Evolutionary conservation across 2,797 vertebrate species (phyloP).

Genomic region (Botia kubotai): DNA sequence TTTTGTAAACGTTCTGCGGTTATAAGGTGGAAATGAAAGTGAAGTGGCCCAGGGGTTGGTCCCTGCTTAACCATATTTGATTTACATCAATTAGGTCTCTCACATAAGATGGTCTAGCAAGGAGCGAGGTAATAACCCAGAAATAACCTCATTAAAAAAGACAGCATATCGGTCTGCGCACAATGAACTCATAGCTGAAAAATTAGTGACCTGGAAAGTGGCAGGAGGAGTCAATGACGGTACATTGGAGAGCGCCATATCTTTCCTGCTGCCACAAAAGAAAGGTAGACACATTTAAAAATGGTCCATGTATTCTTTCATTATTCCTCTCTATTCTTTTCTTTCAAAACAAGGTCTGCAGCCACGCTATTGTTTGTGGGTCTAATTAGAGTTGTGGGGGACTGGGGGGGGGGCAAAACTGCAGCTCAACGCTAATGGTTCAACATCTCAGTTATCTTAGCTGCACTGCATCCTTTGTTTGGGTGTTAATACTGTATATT

Average conservation of each 20-base stretch:
- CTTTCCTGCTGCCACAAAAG: conserved; percentile 79
- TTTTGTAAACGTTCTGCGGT: conserved; percentile 43
- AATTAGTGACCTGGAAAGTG: conserved; percentile 99
- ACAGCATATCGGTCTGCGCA: conserved; percentile 94
- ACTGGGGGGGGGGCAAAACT: conserved; percentile 44
- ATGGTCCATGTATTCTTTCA: conserved; percentile 59
- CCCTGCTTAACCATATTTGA: conserved; percentile 88
- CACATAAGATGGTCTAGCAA: conserved; percentile 94
- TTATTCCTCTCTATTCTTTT: conserved; percentile 60
- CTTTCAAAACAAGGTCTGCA: conserved; percentile 64
- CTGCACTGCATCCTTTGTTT: conserved; percentile 49
- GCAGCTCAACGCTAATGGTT: conserved; percentile 74
- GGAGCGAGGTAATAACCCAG: conserved; percentile 98
- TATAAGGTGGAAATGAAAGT: conserved; percentile 54
- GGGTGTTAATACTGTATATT: conserved; percentile 36
- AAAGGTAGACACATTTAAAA: conserved; percentile 67
- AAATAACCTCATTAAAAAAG: conserved; percentile 99
- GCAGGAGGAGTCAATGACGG: conserved; percentile 91
- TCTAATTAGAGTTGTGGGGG: conserved; percentile 72
- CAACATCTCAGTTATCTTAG: conserved; percentile 63
- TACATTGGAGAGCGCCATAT: conserved; percentile 81
- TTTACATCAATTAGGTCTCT: conserved; percentile 96
- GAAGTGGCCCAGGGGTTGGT: conserved; percentile 76
- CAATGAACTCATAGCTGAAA: conserved; percentile 98
- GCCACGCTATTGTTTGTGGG: conserved; percentile 72